phyloP scores from a whole-genome alignment of 2,113 vertebrate genomes.

The Chionodraco myersi region DNA sequence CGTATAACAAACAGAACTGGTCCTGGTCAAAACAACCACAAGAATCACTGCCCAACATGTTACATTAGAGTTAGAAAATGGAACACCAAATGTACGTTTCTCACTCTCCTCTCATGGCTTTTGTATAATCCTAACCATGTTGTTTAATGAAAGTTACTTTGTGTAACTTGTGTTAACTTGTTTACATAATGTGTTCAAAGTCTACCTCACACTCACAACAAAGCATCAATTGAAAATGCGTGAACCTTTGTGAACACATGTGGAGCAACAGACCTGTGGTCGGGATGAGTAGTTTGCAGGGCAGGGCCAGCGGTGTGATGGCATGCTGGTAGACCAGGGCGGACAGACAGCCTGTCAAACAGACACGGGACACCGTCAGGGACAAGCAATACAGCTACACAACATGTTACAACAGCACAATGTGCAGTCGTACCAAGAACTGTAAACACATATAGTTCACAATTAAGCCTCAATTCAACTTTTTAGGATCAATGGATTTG shows the following conservation, averaged over 20 bases:
- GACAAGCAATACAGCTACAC: neutral
- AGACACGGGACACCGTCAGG: slow-evolving; percentile 31
- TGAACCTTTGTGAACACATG: neutral
- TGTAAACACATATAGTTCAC: neutral
- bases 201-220: neutral
- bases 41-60: too few species aligned
- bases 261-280: slow-evolving; percentile 85
- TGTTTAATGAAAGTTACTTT: neutral
- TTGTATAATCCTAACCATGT: too few species aligned
- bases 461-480: neutral
- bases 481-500: neutral
- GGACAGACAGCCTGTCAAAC: slow-evolving; percentile 90
- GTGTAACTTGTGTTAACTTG: neutral
- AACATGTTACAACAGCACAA: neutral
- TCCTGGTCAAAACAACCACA: too few species aligned
- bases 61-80: too few species aligned
- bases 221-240: neutral
- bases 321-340: slow-evolving; percentile 99
- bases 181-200: neutral
- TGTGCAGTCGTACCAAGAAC: neutral
- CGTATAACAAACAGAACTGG: too few species aligned
- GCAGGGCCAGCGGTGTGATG: slow-evolving; percentile 95
- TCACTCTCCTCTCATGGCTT: too few species aligned
- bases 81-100: too few species aligned
- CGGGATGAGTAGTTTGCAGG: slow-evolving; percentile 96